These are phyloP conservation scores for Mya arenaria DNA, from an alignment of 1,140 invertebrate species.

Conservation along the genomic window DNA sequence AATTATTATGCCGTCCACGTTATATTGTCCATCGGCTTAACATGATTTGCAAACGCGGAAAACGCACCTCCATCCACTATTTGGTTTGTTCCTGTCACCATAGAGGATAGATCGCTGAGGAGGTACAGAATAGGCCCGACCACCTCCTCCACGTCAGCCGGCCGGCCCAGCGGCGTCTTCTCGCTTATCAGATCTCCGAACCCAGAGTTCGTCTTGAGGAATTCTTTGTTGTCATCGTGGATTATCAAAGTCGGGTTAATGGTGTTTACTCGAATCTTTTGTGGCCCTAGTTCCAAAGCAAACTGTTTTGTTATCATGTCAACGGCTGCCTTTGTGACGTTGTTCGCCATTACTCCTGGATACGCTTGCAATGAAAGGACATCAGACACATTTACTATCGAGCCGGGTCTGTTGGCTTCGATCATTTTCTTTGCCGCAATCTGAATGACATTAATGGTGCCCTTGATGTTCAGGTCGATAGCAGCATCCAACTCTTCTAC, in stretches of 20 bases:
- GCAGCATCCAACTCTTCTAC: constrained; percentile 86
- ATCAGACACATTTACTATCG: constrained; percentile 95
- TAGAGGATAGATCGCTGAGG: not conserved
- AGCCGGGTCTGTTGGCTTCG: constrained; percentile 84
- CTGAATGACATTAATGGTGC: constrained; percentile 89
- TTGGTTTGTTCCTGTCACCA: not conserved
- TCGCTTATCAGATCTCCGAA: too few relatives aligned
- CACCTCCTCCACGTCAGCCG: not conserved
- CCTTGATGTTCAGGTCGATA: constrained; percentile 91
- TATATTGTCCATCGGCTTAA: too few relatives aligned
- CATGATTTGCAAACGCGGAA: too few relatives aligned
- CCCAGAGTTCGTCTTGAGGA: too few relatives aligned
- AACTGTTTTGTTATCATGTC: constrained; percentile 85
- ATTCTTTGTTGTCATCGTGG: not conserved
- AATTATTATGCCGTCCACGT: too few relatives aligned
- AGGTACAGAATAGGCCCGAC: not conserved
- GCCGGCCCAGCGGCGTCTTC: not conserved
- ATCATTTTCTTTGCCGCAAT: constrained; percentile 87
- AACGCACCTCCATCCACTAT: not conserved
- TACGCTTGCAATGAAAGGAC: constrained; percentile 86
- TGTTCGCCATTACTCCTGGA: constrained; percentile 88
- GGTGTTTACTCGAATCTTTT: constrained; percentile 93
- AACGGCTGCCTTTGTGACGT: constrained; percentile 84
- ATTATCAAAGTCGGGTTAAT: constrained; percentile 86
- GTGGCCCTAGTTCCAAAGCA: constrained; percentile 91